A percentile compares a stretch with the other conserved stretches of the same genome.
phyloP scores from a whole-genome alignment of 2,797 vertebrate species.

The Remorina albescens region DNA sequence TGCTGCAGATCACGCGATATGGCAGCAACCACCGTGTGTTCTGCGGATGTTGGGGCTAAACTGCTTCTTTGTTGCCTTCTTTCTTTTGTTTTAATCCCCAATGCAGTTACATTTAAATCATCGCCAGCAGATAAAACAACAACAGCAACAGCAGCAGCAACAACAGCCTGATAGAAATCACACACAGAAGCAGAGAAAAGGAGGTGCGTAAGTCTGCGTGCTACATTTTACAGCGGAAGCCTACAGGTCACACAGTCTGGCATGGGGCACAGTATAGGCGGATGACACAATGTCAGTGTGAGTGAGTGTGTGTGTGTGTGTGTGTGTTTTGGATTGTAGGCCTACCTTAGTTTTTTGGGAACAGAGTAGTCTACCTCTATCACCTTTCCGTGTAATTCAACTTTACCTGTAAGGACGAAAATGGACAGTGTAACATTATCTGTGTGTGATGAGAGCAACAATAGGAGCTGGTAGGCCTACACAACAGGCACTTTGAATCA shows the following conservation, averaged over 20 bases:
- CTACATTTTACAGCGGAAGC: conserved; percentile 78
- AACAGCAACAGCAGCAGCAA: background rate
- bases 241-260: conserved; percentile 72
- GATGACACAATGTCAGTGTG: conserved; percentile 36
- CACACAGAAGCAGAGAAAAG: conserved; percentile 27
- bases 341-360: conserved; percentile 96
- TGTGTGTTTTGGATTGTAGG: conserved; percentile 52
- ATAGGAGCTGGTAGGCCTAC: conserved; percentile 62
- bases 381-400: conserved; percentile 95
- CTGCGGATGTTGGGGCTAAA: conserved; percentile 53
- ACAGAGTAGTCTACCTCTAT: conserved; percentile 97
- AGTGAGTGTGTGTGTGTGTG: conserved; percentile 7
- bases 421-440: conserved; percentile 72
- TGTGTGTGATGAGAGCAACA: conserved; percentile 61
- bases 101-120: conserved; percentile 27
- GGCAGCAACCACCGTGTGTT: conserved; percentile 59
- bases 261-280: conserved; percentile 63
- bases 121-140: conserved; percentile 14
- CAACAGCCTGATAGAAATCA: conserved; percentile 4
- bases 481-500: conserved; percentile 76
- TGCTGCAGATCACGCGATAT: conserved; percentile 68
- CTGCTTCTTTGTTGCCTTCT: conserved; percentile 42
- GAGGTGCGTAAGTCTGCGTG: conserved; percentile 26
- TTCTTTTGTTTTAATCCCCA: conserved; percentile 32
- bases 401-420: conserved; percentile 90